Evolutionary conservation across 2,797 vertebrate genomes (phyloP).

Genomic region (Gallinago solitaria): DNA sequence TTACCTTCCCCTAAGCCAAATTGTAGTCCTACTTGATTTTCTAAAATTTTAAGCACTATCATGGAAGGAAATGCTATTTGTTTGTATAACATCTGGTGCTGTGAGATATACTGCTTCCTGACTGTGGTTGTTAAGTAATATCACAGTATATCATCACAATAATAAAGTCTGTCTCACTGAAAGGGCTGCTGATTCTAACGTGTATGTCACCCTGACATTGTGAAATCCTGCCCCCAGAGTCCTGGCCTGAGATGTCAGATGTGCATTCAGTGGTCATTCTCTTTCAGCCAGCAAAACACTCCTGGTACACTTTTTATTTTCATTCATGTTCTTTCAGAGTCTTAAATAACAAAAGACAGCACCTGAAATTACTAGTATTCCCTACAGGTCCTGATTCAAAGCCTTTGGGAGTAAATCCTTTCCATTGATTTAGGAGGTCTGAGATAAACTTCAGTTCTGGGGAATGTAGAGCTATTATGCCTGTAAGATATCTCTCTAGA

Average conservation of each 20-base stretch:
- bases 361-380: neutral
- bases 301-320: neutral
- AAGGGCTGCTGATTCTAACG: neutral
- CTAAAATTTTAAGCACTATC: neutral
- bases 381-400: neutral
- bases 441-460: neutral
- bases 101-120: neutral
- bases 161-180: neutral
- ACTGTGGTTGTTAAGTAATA: neutral
- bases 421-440: neutral
- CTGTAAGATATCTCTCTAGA: neutral
- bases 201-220: neutral
- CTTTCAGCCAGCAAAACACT: neutral
- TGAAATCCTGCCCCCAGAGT: neutral
- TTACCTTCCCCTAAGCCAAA: neutral
- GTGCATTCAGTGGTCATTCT: fast-evolving
- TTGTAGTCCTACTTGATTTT: neutral
- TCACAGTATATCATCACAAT: neutral
- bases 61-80: neutral
- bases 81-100: neutral
- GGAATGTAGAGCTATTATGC: neutral
- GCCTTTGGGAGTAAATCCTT: neutral
- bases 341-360: neutral
- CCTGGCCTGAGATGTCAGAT: neutral
- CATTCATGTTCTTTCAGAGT: neutral